Evolutionary conservation across 1,140 invertebrate species (phyloP), one percentile per base, ranked within the genome.

Genomic region (Drosophila baimaii): DNA sequence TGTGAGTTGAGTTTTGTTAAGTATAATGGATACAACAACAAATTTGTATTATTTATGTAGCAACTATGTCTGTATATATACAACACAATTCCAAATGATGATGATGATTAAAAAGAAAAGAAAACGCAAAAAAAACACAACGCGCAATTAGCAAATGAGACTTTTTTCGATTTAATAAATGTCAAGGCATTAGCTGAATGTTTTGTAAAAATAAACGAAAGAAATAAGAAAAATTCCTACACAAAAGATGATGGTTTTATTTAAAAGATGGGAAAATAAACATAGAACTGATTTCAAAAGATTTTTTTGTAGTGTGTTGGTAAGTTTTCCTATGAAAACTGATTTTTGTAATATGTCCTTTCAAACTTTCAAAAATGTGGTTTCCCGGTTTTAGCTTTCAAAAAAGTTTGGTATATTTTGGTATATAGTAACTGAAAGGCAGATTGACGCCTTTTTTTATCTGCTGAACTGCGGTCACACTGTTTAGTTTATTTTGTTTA

Each of bases 111-210:
- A 15, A 35, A 12, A 19, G 10, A 43, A 12, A 13, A 52, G 54
- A 46, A 10, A 51, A 74, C 41, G 72, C 39, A 41, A 64, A 63
- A 52, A 44, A 35, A 65, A 75, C 37, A 79, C 81, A 85, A 81
- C 77, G 81, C 81, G 81, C 81, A 84, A 84, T 84, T 84, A 85
- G 79, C 80, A 82, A 75, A 82, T 70, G 79, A 82, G 79, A 82
- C 79, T 82, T 82, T 81, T 61, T 82, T 79, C 77, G 69, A 83
- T 74, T 81, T 58, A 74, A 79, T 58, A 74, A 83, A 75, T 83
- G 62, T 52, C 74, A 65, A 59, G 58, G 65, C 65, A 69, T 69
- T 69, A 69, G 61, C 70, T 57, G 55, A 69, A 73, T 10, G 59
- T 81, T 80, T 80, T 80, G 64, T 80, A 80, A 81, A 54, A 80